Percentiles rank a stretch among this genome's conserved stretches.
Conservation (phyloP, 2,113 vertebrate genomes). For the Pelmatolapia mariae region DNA sequence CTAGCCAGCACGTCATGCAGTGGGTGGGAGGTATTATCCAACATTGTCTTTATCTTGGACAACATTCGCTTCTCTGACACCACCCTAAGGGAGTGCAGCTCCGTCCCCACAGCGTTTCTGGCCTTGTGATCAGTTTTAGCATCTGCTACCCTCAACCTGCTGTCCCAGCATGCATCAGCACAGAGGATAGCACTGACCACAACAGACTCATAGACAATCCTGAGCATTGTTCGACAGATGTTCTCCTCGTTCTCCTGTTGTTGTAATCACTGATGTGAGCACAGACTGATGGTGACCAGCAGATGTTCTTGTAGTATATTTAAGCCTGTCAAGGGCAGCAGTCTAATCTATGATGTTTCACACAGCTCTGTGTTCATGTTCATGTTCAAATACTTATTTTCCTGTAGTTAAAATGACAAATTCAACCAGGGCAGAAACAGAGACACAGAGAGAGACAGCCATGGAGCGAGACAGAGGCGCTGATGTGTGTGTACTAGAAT, state of each 20-base stretch:
- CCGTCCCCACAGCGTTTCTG: background rate
- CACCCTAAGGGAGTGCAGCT: background rate
- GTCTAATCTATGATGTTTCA: fast-evolving
- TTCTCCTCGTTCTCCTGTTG: background rate
- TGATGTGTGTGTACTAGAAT: background rate
- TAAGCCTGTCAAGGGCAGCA: background rate
- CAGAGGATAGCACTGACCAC: background rate
- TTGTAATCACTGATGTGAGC: background rate
- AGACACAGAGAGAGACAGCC: background rate
- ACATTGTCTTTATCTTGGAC: background rate
- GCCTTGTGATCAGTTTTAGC: background rate
- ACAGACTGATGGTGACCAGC: background rate
- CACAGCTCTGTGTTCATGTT: background rate
- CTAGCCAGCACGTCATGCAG: background rate
- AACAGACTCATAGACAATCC: background rate
- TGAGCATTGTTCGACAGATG: background rate
- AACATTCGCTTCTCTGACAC: too few species aligned
- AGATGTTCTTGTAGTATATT: fast-evolving
- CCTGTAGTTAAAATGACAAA: background rate
- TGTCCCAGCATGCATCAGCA: background rate
- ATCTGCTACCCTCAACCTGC: background rate
- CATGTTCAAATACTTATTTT: background rate
- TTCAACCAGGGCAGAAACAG: background rate
- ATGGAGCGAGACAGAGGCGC: background rate
- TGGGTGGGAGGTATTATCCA: background rate